These are phyloP conservation scores for Trichosurus vulpecula DNA, from an alignment of 2,797 vertebrate genomes.

Conservation along the genomic window DNA sequence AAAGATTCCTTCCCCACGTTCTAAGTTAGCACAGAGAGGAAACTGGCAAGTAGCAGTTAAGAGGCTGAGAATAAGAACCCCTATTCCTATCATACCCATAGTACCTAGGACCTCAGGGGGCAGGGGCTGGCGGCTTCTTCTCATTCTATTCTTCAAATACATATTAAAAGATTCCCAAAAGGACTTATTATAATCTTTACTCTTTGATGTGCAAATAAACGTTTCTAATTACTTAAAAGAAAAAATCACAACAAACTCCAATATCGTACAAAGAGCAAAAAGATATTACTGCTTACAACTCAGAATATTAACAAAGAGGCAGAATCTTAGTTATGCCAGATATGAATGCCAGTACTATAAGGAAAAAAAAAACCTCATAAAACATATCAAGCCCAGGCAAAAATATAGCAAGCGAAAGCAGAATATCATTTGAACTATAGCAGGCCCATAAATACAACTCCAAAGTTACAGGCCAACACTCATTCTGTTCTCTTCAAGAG, in stretches of 20 bases:
- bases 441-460: conserved; percentile 82
- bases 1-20: neutral
- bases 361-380: conserved; percentile 80
- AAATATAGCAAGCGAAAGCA: conserved; percentile 84
- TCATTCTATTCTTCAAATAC: conserved; percentile 73
- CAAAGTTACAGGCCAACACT: conserved; percentile 81
- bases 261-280: conserved; percentile 80
- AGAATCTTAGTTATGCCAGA: conserved; percentile 83
- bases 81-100: neutral
- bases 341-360: conserved; percentile 83
- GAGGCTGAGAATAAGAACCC: neutral
- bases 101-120: neutral
- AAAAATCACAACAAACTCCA: conserved; percentile 76
- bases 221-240: conserved; percentile 82
- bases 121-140: conserved; percentile 35
- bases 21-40: neutral
- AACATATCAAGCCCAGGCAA: conserved; percentile 82
- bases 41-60: neutral
- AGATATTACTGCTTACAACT: conserved; percentile 80
- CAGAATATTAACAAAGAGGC: conserved; percentile 81
- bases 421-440: conserved; percentile 84
- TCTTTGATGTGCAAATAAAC: conserved; percentile 86
- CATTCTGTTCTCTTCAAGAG: conserved; percentile 84
- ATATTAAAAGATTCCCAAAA: conserved; percentile 82
- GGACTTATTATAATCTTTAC: conserved; percentile 82